These are phyloP conservation scores for Acyrthosiphon pisum DNA, from an alignment of 1,140 invertebrate species.

Conservation along the genomic window DNA sequence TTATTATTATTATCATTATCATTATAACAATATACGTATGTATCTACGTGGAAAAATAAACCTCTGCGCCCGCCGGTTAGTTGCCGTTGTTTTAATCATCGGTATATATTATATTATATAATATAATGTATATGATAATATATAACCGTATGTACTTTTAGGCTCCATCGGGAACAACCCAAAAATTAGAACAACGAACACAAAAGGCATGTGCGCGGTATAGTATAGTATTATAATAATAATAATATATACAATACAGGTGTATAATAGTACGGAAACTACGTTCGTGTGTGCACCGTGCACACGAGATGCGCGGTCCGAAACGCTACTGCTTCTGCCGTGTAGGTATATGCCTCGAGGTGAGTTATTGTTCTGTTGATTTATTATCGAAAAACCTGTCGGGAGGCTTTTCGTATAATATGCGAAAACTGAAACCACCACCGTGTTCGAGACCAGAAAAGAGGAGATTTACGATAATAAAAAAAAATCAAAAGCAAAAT, in stretches of 20 bases:
- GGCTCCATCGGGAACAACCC: background rate
- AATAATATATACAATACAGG: slow-evolving; percentile 17
- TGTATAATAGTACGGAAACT: background rate
- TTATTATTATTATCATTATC: slow-evolving; percentile 1
- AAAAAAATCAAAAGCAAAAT: background rate
- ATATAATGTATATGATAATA: background rate
- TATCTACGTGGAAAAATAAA: slow-evolving; percentile 10
- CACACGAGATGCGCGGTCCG: background rate
- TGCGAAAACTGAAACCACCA: slow-evolving; percentile 31
- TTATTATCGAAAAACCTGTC: slow-evolving; percentile 56
- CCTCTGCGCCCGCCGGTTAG: background rate
- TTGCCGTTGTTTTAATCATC: background rate
- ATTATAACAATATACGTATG: background rate
- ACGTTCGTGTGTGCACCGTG: background rate
- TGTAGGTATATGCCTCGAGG: background rate
- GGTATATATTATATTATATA: background rate
- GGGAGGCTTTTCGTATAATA: slow-evolving; percentile 46
- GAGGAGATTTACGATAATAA: slow-evolving; percentile 21
- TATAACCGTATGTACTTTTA: background rate
- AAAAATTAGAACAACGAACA: slow-evolving; percentile 25
- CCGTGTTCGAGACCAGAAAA: background rate
- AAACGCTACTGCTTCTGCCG: background rate
- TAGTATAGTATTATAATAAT: slow-evolving; percentile 4
- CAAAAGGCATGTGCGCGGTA: background rate
- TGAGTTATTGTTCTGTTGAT: slow-evolving; percentile 55